Conservation (phyloP, 2,113 vertebrate genomes). For the Oncorhynchus mykiss region DNA sequence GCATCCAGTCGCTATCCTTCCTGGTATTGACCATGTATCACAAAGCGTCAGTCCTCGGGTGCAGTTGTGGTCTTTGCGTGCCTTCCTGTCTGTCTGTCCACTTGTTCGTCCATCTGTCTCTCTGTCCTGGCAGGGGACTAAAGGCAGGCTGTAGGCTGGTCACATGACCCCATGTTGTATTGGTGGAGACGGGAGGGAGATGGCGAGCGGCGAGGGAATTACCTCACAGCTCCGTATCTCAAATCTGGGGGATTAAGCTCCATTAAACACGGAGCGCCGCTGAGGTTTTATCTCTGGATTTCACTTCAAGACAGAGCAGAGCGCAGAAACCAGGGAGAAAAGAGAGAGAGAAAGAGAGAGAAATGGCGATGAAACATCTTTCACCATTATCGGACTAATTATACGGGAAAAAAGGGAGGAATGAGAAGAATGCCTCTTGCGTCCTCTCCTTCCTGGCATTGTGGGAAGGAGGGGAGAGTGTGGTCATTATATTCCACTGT, state of each 20-base stretch:
- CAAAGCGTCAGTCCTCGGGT: constrained; percentile 35
- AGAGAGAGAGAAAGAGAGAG: constrained; percentile 25
- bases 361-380: constrained; percentile 64
- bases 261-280: constrained; percentile 75
- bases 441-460: neutral
- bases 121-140: constrained; percentile 19
- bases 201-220: constrained; percentile 54
- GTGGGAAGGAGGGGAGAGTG: constrained; percentile 36
- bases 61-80: constrained; percentile 2
- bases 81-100: neutral
- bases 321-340: constrained; percentile 14
- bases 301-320: constrained; percentile 68
- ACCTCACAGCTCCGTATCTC: constrained; percentile 72
- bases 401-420: constrained; percentile 55
- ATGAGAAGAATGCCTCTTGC: constrained; percentile 58
- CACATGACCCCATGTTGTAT: constrained; percentile 55
- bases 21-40: neutral
- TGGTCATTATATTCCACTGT: constrained; percentile 24
- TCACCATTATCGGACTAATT: constrained; percentile 76
- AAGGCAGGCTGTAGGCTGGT: constrained; percentile 33
- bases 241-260: constrained; percentile 78
- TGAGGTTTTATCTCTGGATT: constrained; percentile 73
- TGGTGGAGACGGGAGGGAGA: constrained; percentile 46
- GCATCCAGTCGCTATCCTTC: too few species aligned
- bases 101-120: constrained; percentile 14